Percentiles rank a stretch among this genome's conserved stretches.
These are phyloP conservation scores for Aspidoscelis tigris DNA, from an alignment of 2,113 vertebrate genomes.

Conservation along the genomic window DNA sequence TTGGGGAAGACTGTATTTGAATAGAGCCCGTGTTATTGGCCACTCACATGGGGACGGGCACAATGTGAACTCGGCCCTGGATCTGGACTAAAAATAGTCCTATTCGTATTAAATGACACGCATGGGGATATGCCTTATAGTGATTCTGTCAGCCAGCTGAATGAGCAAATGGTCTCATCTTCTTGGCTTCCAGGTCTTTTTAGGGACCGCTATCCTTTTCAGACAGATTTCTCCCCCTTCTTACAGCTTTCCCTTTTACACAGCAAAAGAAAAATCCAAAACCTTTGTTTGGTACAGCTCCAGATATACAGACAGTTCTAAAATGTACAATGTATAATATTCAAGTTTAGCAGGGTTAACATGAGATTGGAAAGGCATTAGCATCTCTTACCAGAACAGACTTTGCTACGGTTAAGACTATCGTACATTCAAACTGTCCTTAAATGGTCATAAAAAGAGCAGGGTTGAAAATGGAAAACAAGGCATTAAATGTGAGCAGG, in stretches of 20 bases:
- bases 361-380: conserved; percentile 35
- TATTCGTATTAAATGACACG: too few relatives aligned
- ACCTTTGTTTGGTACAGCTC: conserved; percentile 60
- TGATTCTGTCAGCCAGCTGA: neutral
- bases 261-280: conserved; percentile 48
- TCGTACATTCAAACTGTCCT: conserved; percentile 62
- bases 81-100: too few relatives aligned
- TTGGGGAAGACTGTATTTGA: too few relatives aligned
- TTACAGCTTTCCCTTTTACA: conserved; percentile 41
- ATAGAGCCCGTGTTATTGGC: too few relatives aligned
- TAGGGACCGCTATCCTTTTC: conserved; percentile 16
- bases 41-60: too few relatives aligned
- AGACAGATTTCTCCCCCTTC: conserved; percentile 7
- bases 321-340: conserved; percentile 52
- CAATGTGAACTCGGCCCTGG: too few relatives aligned
- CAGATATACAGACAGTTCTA: conserved; percentile 62
- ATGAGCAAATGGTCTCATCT: neutral
- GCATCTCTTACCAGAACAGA: conserved; percentile 49
- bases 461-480: conserved; percentile 48
- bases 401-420: conserved; percentile 43
- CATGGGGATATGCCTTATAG: too few relatives aligned
- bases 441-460: conserved; percentile 57
- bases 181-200: conserved; percentile 20
- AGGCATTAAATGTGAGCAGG: conserved; percentile 47
- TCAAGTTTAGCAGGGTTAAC: conserved; percentile 46